Evolutionary conservation across 2,888 invertebrate genomes (phyloP).

Genomic region (Agonopterix alstromeriana): DNA sequence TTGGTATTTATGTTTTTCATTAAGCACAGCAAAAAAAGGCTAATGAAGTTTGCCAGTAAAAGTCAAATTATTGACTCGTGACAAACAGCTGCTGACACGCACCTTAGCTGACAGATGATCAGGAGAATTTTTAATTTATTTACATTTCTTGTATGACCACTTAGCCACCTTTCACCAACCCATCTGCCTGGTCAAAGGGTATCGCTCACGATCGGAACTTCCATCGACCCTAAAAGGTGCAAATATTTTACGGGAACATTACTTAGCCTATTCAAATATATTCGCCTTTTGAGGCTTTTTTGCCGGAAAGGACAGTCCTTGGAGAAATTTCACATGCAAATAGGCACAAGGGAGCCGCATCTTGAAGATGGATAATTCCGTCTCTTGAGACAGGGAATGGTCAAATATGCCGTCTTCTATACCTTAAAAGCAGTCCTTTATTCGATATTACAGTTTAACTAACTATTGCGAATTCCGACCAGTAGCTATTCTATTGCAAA

Average conservation of each 20-base stretch:
- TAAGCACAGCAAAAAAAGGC: no score
- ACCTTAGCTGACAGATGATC: conserved; percentile 34
- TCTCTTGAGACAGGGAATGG: no score
- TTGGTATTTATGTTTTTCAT: background rate
- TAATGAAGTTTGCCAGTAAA: conserved; percentile 12
- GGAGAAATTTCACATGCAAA: conserved; percentile 21
- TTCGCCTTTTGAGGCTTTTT: background rate
- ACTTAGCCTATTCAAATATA: no score
- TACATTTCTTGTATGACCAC: background rate
- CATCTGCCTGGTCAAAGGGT: background rate
- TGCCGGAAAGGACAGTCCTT: conserved; percentile 12
- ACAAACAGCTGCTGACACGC: conserved; percentile 32
- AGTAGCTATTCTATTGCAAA: conserved; percentile 15
- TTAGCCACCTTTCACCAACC: conserved; percentile 5
- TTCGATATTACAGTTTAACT: no score
- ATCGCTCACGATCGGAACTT: background rate
- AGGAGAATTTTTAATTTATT: conserved; percentile 10
- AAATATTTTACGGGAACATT: no score
- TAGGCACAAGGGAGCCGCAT: conserved; percentile 8
- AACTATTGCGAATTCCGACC: background rate
- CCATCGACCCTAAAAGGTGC: no score
- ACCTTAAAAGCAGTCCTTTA: no score
- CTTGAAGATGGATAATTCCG: background rate
- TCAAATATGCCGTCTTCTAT: no score
- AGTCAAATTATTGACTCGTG: conserved; percentile 14